phyloP scores from a whole-genome alignment of 2,888 invertebrate species.

The Griposia aprilina region DNA sequence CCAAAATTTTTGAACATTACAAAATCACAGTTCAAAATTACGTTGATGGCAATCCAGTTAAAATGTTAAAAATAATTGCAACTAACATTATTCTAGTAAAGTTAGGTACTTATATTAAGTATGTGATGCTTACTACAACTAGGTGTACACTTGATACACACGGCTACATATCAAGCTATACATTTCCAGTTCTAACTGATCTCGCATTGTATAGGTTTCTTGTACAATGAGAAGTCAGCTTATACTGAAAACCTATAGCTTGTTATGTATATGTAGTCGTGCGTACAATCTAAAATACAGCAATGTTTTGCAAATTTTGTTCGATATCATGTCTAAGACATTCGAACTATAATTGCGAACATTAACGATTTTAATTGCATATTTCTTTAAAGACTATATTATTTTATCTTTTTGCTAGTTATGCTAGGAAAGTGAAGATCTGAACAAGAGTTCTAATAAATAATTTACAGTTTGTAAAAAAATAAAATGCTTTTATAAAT shows the following conservation, averaged over 20 bases:
- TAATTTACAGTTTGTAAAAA: constrained; percentile 32
- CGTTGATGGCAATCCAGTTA: constrained; percentile 85
- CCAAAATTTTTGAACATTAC: constrained; percentile 84
- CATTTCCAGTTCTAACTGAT: no score
- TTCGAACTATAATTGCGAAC: constrained; percentile 29
- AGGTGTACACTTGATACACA: constrained; percentile 47
- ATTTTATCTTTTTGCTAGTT: not conserved
- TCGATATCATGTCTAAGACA: constrained; percentile 43
- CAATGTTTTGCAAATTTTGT: constrained; percentile 51
- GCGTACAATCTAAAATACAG: constrained; percentile 61
- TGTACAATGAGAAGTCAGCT: no score
- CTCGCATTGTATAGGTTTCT: no score
- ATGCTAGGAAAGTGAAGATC: not conserved
- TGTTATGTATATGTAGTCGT: no score
- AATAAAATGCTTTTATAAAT: constrained; percentile 27
- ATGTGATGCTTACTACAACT: constrained; percentile 74
- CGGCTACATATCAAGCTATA: no score
- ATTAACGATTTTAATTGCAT: constrained; percentile 55
- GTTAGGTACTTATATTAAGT: constrained; percentile 83
- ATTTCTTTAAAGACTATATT: not conserved
- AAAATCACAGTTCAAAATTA: constrained; percentile 89
- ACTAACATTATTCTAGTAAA: constrained; percentile 72
- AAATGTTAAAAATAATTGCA: constrained; percentile 75
- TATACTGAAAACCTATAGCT: no score
- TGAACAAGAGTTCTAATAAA: not conserved